Evolutionary conservation across 2,888 invertebrate genomes (phyloP).

Genomic region (Tenthredo mesomela): DNA sequence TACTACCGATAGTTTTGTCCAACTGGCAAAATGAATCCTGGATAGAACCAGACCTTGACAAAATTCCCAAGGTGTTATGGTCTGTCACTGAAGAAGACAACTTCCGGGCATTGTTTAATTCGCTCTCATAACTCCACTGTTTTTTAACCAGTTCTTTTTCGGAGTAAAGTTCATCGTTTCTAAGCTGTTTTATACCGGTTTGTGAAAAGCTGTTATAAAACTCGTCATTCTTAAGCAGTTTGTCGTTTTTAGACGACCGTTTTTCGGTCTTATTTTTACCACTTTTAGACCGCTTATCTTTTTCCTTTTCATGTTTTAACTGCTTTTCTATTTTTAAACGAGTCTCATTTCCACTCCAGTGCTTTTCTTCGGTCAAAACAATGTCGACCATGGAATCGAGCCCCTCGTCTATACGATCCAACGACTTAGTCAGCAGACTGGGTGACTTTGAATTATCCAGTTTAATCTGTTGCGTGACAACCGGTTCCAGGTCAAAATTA

Average conservation of each 20-base stretch:
- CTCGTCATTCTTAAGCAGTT: constrained; percentile 17
- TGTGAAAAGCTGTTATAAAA: constrained; percentile 12
- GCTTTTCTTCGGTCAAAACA: constrained; percentile 82
- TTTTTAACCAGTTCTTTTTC: constrained; percentile 57
- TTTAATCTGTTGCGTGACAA: constrained; percentile 59
- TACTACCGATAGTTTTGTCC: constrained; percentile 59
- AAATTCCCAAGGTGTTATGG: background rate
- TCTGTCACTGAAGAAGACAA: background rate
- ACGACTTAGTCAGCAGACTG: constrained; percentile 83
- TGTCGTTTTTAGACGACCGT: constrained; percentile 32
- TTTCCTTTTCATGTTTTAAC: constrained; percentile 33
- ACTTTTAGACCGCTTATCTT: constrained; percentile 53
- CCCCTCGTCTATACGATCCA: constrained; percentile 88
- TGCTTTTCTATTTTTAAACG: constrained; percentile 23
- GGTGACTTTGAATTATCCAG: constrained; percentile 63
- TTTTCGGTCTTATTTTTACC: background rate
- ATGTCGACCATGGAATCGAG: constrained; percentile 87
- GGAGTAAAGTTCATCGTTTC: constrained; percentile 60
- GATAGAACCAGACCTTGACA: constrained; percentile 32
- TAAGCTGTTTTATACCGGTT: constrained; percentile 12
- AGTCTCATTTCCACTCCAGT: constrained; percentile 22
- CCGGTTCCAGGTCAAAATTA: constrained; percentile 70
- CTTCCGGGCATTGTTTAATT: constrained; percentile 58
- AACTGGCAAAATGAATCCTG: constrained; percentile 60
- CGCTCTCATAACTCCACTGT: constrained; percentile 66